Percentiles rank a stretch among this genome's conserved stretches.
Evolutionary conservation across 1,140 invertebrate species (phyloP).

Genomic region (Drosophila orena): DNA sequence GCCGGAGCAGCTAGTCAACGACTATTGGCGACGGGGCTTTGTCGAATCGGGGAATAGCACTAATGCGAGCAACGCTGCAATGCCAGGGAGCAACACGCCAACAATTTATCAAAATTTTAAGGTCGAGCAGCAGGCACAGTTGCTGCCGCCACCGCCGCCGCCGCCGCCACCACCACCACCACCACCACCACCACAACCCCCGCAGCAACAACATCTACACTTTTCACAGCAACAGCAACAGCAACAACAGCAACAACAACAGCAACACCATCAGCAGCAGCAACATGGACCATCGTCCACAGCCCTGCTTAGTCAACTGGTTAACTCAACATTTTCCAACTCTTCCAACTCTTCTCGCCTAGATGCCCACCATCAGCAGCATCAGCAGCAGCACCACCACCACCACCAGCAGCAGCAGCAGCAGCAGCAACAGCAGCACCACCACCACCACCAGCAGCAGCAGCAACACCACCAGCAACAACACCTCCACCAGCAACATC

Average conservation of each 20-base stretch:
- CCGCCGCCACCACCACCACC: conserved; percentile 65
- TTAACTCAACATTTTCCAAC: conserved; percentile 84
- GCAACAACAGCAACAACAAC: conserved; percentile 87
- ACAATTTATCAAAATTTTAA: conserved; percentile 72
- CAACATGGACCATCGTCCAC: conserved; percentile 83
- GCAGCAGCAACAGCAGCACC: conserved; percentile 31
- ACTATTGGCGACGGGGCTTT: conserved; percentile 89
- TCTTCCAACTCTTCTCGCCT: conserved; percentile 62
- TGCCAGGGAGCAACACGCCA: conserved; percentile 70
- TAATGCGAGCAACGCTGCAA: conserved; percentile 36
- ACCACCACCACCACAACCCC: conserved; percentile 52
- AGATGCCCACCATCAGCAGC: conserved; percentile 58
- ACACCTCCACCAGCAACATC: conserved; percentile 42
- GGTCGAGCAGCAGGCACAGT: conserved; percentile 66
- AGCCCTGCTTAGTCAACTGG: conserved; percentile 82
- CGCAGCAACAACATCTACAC: conserved; percentile 78
- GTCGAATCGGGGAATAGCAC: conserved; percentile 84
- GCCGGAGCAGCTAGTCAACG: conserved; percentile 90
- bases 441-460: conserved; percentile 36
- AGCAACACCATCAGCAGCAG: conserved; percentile 56
- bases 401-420: conserved; percentile 51
- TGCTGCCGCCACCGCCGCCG: conserved; percentile 51
- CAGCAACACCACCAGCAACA: conserved; percentile 55
- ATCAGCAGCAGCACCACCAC: conserved; percentile 55
- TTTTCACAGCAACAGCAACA: conserved; percentile 87